Conservation (phyloP, 2,113 vertebrate genomes). For the Ochotona curzoniae region DNA sequence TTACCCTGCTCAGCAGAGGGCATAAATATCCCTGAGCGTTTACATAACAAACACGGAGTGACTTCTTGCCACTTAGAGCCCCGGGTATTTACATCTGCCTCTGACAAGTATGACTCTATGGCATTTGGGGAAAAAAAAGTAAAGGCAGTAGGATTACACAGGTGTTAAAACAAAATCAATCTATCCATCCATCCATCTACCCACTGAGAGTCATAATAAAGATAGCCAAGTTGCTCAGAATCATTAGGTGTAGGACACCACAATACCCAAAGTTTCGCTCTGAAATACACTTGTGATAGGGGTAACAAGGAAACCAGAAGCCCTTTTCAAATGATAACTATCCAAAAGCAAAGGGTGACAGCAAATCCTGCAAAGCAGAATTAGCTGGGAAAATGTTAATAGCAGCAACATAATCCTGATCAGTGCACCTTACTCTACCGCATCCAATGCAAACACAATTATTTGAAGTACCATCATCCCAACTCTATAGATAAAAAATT, state of each 20-base stretch:
- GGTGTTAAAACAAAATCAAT: background rate
- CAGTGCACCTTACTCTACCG: rapidly evolving
- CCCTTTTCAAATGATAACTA: background rate
- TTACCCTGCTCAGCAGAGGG: slow-evolving; percentile 50
- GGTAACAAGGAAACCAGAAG: background rate
- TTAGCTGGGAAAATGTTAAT: background rate
- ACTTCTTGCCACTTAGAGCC: slow-evolving; percentile 26
- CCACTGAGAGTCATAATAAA: background rate
- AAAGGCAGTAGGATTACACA: background rate
- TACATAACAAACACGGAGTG: background rate
- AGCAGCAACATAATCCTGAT: background rate
- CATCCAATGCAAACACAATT: background rate
- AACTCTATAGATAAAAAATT: background rate
- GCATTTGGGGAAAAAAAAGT: background rate
- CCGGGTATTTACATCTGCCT: background rate
- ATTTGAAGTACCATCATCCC: background rate
- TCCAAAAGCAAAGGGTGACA: background rate
- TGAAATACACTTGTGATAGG: background rate
- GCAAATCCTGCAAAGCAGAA: background rate
- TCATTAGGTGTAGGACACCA: background rate
- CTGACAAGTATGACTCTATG: background rate
- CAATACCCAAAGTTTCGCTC: background rate
- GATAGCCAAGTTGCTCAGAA: background rate
- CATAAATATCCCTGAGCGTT: slow-evolving; percentile 59
- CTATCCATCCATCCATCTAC: background rate